phyloP scores from a whole-genome alignment of 2,797 vertebrate species.

The Naso thynnoides region DNA sequence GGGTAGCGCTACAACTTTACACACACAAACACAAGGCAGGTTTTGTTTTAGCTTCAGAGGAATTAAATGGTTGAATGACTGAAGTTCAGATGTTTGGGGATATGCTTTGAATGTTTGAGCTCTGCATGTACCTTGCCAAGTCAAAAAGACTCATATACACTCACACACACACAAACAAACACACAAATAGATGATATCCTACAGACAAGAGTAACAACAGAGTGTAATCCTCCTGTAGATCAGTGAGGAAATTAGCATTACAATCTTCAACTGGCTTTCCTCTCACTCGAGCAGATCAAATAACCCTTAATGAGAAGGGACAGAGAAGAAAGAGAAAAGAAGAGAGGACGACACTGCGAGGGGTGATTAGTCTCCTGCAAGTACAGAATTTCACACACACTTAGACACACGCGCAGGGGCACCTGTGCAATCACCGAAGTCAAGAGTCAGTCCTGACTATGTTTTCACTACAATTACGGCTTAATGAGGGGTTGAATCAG shows the following conservation, averaged over 20 bases:
- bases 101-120: conserved; percentile 3
- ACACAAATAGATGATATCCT: background rate
- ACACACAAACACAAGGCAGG: background rate
- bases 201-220: background rate
- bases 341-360: conserved; percentile 25
- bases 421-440: conserved; percentile 53
- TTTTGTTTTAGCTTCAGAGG: conserved; percentile 15
- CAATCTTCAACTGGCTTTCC: conserved; percentile 17
- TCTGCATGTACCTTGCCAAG: background rate
- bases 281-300: conserved; percentile 36
- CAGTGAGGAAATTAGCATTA: conserved; percentile 28
- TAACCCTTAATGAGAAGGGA: conserved; percentile 36
- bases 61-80: conserved; percentile 1
- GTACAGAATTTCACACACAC: conserved; percentile 12
- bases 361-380: conserved; percentile 64
- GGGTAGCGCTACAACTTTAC: background rate
- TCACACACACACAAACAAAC: background rate
- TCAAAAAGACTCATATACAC: background rate
- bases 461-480: conserved; percentile 37
- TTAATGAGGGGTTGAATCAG: conserved; percentile 11
- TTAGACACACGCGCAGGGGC: conserved; percentile 13
- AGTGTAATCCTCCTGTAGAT: conserved; percentile 9
- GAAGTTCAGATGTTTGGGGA: conserved; percentile 9
- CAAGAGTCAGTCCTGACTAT: conserved; percentile 33
- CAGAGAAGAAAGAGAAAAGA: conserved; percentile 20